A percentile compares a stretch with the other conserved stretches of the same genome.
Evolutionary conservation across 2,888 invertebrate species (phyloP).

Genomic region (Xylocampa areola): DNA sequence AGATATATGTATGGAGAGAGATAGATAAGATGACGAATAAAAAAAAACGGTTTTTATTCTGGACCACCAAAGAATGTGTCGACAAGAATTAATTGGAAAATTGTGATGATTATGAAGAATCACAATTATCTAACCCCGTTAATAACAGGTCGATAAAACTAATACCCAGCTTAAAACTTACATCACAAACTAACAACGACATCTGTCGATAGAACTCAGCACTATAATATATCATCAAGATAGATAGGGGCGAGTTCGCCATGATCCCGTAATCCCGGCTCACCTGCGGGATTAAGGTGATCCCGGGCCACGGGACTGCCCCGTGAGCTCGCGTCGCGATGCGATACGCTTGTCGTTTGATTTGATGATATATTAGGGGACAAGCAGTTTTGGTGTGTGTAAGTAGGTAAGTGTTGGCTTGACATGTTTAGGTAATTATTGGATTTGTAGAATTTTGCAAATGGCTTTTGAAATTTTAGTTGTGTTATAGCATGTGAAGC

Average conservation of each 20-base stretch:
- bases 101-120: no score
- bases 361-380: slow-evolving; percentile 53
- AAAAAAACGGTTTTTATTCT: no score
- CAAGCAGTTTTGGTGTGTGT: not conserved
- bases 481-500: no score
- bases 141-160: not conserved
- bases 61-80: no score
- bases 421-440: no score
- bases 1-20: no score
- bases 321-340: slow-evolving; percentile 60
- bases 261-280: slow-evolving; percentile 72
- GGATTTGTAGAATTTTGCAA: not conserved
- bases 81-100: no score
- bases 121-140: not conserved
- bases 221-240: slow-evolving; percentile 82
- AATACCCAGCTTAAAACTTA: slow-evolving; percentile 23
- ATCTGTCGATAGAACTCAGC: slow-evolving; percentile 75
- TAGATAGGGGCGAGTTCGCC: slow-evolving; percentile 67
- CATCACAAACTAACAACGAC: slow-evolving; percentile 62
- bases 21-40: no score
- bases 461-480: no score
- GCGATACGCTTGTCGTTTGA: slow-evolving; percentile 58
- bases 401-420: not conserved
- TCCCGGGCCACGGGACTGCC: slow-evolving; percentile 61
- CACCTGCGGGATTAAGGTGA: slow-evolving; percentile 79